Conservation (phyloP, 2,113 vertebrate species). For the Pteropus alecto region DNA sequence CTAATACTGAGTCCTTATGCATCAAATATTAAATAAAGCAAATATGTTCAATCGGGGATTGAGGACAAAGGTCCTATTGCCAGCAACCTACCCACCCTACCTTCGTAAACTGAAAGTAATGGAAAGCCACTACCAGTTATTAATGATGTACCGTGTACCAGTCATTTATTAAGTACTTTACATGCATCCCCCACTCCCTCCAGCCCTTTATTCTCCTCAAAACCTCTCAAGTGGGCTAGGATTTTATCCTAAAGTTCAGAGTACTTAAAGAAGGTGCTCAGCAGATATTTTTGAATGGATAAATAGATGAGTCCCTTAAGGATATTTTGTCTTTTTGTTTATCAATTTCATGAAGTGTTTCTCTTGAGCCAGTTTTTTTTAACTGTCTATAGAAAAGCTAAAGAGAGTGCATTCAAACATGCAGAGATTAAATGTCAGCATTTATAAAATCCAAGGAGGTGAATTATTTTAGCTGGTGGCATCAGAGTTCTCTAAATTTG, state of each 20-base stretch:
- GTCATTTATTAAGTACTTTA: neutral
- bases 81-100: neutral
- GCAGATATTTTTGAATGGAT: neutral
- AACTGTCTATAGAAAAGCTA: neutral
- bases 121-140: neutral
- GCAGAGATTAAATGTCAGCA: neutral
- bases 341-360: neutral
- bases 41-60: neutral
- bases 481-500: neutral
- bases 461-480: neutral
- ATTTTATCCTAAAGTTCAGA: neutral
- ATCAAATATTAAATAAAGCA: neutral
- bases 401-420: neutral
- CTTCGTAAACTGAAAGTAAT: neutral
- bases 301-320: neutral
- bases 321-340: neutral
- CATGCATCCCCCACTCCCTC: neutral
- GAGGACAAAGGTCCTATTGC: neutral
- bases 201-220: neutral
- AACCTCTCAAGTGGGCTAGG: neutral
- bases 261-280: neutral
- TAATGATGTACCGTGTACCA: neutral
- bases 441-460: neutral
- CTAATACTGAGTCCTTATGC: neutral
- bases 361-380: neutral